Evolutionary conservation across 2,888 invertebrate genomes (phyloP), one percentile per base, ranked within the genome.

Genomic region (Margaritifera margaritifera): DNA sequence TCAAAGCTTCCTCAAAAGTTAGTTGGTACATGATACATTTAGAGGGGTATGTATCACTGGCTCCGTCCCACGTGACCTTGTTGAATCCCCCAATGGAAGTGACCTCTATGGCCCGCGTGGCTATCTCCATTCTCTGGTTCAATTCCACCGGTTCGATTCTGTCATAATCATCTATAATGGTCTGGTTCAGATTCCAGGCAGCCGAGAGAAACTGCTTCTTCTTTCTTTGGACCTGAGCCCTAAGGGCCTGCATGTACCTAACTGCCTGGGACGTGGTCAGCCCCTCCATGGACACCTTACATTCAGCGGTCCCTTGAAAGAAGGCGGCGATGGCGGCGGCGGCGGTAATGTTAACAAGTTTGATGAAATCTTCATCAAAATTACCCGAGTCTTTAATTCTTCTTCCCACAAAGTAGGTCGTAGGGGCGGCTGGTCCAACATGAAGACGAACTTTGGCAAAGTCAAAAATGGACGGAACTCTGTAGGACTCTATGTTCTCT

Each of bases 181-280:
- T 58, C 69, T 82, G 82, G 66, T 82, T 82, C 15, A 82, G 77
- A 60, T 82, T 82, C 82, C 82, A 82, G 15, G 82, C 79, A 11
- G 82, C 82, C 0, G 82, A 82, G 54, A 82, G 57, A 57, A 74
- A 66, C 67, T 82, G 82, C 53, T 66, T 75, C 52, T 70, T 71
- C 54, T 69, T 68, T 24, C 78, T 68, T 57, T 77, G 77, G 18
- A 80, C 75, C 52, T 82, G 82, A 20, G 74, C 78, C 50, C 78
- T 55, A 15, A 82, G 70, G 0, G 78, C 72, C 24, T 56, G 62
- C 80, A 82, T 82, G 68, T 80, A 82, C 4, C 73, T 64, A 22
- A 82, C 65, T 3, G 82, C 80, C 56, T 82, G 79, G 18, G 75
- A 68, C 20, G 80, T 82, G 56, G 77, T 71, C 59, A 82, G 56